Conservation (phyloP, 2,797 vertebrate genomes). For the Malurus splendens region DNA sequence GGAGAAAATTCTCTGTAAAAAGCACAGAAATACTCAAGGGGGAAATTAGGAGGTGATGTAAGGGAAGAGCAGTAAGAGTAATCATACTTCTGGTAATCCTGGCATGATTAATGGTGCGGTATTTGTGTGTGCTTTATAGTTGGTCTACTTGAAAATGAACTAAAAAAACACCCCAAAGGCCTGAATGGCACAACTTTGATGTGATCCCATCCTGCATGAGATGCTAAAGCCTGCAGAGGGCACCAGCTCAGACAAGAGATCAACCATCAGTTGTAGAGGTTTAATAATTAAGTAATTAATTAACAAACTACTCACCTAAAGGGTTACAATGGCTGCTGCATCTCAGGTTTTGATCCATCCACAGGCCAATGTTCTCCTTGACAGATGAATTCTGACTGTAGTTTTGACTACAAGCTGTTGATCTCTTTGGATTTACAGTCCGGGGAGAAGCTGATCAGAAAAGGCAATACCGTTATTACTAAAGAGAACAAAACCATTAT, state of each 20-base stretch:
- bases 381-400: not conserved
- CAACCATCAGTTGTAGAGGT: not conserved
- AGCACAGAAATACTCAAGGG: not conserved
- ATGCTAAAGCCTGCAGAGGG: not conserved
- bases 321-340: not conserved
- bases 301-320: not conserved
- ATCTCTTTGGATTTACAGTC: not conserved
- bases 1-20: not conserved
- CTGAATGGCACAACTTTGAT: fast-evolving
- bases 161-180: not conserved
- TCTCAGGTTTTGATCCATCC: fast-evolving
- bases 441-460: not conserved
- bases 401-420: not conserved
- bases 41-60: fast-evolving
- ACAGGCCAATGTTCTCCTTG: fast-evolving
- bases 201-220: not conserved
- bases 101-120: not conserved
- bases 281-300: not conserved
- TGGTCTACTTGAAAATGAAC: not conserved
- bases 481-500: not conserved
- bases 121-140: not conserved
- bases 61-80: not conserved
- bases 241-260: not conserved
- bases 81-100: not conserved
- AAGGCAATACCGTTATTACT: not conserved